Percentiles rank a stretch among this genome's conserved stretches.
phyloP scores from a whole-genome alignment of 2,113 vertebrate genomes.

The Pungitius pungitius region DNA sequence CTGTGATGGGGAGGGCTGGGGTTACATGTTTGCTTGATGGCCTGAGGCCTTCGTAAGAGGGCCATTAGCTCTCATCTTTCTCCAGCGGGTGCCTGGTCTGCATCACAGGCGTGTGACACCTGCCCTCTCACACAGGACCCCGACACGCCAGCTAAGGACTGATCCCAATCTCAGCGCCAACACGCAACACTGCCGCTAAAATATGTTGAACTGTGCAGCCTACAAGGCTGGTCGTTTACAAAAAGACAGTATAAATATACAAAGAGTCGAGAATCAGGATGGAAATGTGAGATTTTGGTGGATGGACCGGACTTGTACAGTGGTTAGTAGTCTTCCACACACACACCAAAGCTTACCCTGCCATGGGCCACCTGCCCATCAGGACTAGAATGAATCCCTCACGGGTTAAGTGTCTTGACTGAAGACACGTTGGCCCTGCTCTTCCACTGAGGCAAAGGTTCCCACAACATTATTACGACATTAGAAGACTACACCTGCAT shows the following conservation, averaged over 20 bases:
- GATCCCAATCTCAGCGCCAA: slow-evolving; percentile 50
- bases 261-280: not conserved
- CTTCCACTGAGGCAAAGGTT: not conserved
- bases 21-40: slow-evolving; percentile 64
- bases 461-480: not conserved
- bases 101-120: slow-evolving; percentile 52
- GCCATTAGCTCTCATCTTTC: slow-evolving; percentile 46
- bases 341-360: too few species aligned
- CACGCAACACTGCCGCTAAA: slow-evolving; percentile 2
- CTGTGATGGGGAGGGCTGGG: slow-evolving; percentile 38
- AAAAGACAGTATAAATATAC: not conserved
- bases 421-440: not conserved
- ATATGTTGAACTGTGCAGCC: slow-evolving; percentile 3
- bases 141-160: slow-evolving; percentile 14
- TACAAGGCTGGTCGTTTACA: not conserved
- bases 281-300: not conserved
- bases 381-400: not conserved
- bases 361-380: not conserved
- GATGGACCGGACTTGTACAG: not conserved
- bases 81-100: slow-evolving; percentile 35
- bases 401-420: not conserved
- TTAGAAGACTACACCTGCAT: not conserved
- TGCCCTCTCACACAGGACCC: slow-evolving; percentile 58
- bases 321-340: not conserved
- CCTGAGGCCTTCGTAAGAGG: slow-evolving; percentile 54